Conservation (phyloP, 2,113 vertebrate genomes). For the Thomomys bottae region DNA sequence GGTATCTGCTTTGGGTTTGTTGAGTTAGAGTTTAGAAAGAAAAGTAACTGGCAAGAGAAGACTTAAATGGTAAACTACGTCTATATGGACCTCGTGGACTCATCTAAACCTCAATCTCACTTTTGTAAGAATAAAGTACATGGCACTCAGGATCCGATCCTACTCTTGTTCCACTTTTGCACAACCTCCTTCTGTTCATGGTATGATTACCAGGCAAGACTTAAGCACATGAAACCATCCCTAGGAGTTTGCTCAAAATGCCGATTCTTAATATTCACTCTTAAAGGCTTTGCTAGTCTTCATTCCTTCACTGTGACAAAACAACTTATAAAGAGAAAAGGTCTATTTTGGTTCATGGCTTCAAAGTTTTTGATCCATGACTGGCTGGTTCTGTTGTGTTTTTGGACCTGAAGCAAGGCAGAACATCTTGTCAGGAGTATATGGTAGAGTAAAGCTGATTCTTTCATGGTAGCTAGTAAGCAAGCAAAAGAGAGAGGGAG, state of each 20-base stretch:
- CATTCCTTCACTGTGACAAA: not conserved
- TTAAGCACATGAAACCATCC: not conserved
- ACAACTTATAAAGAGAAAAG: no score
- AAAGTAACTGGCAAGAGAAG: conserved; percentile 38
- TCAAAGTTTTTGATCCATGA: not conserved
- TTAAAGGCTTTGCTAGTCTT: not conserved
- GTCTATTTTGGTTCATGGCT: not conserved
- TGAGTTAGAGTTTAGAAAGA: conserved; percentile 31
- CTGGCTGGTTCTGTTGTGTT: not conserved
- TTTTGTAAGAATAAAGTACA: conserved; percentile 39
- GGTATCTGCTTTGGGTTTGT: conserved; percentile 2
- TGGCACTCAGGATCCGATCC: not conserved
- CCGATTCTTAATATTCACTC: not conserved
- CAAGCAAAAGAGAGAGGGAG: no score
- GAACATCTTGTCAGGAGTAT: not conserved
- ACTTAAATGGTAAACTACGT: not conserved
- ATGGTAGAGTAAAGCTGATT: not conserved
- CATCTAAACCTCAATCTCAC: not conserved
- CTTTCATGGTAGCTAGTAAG: not conserved
- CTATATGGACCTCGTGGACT: no score
- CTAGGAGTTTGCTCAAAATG: not conserved
- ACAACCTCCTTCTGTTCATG: not conserved
- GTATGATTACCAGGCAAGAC: not conserved
- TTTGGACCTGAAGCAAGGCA: not conserved
- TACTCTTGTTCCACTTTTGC: not conserved